Evolutionary conservation across 2,113 vertebrate genomes (phyloP).

Genomic region (Odontesthes bonariensis): DNA sequence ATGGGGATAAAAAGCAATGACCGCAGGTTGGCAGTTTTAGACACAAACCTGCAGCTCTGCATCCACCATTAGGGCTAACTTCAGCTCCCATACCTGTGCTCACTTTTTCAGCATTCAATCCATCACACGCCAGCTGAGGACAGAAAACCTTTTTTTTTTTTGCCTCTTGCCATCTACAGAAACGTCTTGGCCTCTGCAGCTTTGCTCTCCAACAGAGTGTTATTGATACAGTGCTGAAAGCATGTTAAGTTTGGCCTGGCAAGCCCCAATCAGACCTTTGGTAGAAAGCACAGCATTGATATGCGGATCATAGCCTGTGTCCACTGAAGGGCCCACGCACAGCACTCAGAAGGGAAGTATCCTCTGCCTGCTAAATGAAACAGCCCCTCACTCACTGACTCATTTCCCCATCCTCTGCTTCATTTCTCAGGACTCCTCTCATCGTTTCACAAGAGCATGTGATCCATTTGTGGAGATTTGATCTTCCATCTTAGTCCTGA

Average conservation of each 20-base stretch:
- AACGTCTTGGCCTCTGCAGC: constrained; percentile 20
- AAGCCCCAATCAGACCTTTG: constrained; percentile 34
- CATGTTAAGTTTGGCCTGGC: constrained; percentile 52
- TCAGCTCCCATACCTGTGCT: background rate
- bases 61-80: background rate
- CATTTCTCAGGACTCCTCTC: constrained; percentile 2
- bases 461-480: constrained; percentile 13
- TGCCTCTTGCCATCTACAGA: constrained; percentile 22
- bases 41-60: constrained; percentile 4
- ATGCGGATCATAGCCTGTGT: constrained; percentile 67
- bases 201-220: constrained; percentile 49
- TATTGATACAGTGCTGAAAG: constrained; percentile 66
- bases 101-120: background rate
- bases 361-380: constrained; percentile 69
- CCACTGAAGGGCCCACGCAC: constrained; percentile 40
- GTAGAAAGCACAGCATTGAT: constrained; percentile 67
- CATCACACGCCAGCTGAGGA: background rate
- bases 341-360: constrained; percentile 54
- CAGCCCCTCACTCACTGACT: constrained; percentile 29
- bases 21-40: background rate
- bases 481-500: constrained; percentile 14
- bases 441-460: background rate
- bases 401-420: constrained; percentile 22
- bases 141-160: background rate
- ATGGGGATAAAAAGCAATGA: background rate